Evolutionary conservation across 2,797 vertebrate genomes (phyloP).

Genomic region (Orientallactaga sibirica): DNA sequence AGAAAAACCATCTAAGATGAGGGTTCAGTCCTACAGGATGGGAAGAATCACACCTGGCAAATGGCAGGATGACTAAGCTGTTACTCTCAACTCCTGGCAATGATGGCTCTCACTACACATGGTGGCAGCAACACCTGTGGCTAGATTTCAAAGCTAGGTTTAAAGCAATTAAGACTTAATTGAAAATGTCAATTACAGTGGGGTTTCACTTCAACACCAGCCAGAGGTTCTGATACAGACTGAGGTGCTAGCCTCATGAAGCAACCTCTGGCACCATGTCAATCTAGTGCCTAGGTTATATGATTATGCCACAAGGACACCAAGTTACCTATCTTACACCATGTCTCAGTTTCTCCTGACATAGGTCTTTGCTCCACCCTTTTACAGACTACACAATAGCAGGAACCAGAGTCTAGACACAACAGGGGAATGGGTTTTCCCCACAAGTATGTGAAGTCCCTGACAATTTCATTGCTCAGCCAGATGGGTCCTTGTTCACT

Average conservation of each 20-base stretch:
- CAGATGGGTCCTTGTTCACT: background rate
- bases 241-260: background rate
- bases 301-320: accelerated
- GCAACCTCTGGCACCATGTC: background rate
- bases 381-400: background rate
- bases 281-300: background rate
- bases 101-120: background rate
- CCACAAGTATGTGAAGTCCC: background rate
- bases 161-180: background rate
- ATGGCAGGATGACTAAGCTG: background rate
- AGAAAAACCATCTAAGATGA: background rate
- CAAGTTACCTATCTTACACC: background rate
- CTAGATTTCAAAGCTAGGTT: background rate
- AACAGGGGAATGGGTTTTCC: background rate
- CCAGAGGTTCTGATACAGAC: background rate
- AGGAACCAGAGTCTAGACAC: background rate
- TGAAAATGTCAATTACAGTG: background rate
- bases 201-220: background rate
- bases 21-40: background rate
- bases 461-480: background rate
- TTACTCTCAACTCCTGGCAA: background rate
- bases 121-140: accelerated
- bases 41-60: background rate
- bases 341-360: background rate
- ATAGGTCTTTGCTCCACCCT: background rate